Percentiles rank a stretch among this genome's conserved stretches.
phyloP scores from a whole-genome alignment of 2,797 vertebrate species.

The Threskiornis aethiopicus region DNA sequence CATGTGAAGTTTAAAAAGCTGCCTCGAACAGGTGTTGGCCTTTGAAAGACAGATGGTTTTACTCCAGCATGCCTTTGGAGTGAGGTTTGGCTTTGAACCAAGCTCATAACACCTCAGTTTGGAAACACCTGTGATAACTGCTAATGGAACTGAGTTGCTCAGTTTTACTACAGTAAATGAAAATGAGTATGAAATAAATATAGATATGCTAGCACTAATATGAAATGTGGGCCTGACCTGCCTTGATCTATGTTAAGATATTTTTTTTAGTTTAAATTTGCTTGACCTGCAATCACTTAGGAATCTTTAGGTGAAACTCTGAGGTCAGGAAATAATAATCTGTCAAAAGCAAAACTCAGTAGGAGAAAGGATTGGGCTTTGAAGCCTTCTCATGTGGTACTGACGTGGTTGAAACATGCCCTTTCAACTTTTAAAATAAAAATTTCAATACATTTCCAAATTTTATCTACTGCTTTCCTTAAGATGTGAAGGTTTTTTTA shows the following conservation, averaged over 20 bases:
- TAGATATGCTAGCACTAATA: not conserved
- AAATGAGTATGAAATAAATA: not conserved
- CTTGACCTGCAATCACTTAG: not conserved
- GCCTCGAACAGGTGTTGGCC: not conserved
- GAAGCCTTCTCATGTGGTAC: not conserved
- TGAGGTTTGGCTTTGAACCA: constrained; percentile 24
- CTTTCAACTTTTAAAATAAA: constrained; percentile 15
- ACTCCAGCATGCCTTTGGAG: not conserved
- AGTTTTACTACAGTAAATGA: not conserved
- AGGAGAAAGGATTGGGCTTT: not conserved
- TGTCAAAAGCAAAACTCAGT: not conserved
- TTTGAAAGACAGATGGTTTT: constrained; percentile 22
- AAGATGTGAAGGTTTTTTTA: not conserved
- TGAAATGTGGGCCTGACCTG: not conserved
- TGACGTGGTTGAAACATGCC: not conserved
- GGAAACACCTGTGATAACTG: constrained; percentile 15
- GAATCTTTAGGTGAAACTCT: not conserved
- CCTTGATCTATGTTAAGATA: not conserved
- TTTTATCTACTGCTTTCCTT: not conserved
- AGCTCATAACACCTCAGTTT: not conserved
- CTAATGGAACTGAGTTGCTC: not conserved
- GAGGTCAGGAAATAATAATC: constrained; percentile 8
- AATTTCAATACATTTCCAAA: not conserved
- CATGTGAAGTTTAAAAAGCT: not conserved
- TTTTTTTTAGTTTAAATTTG: not conserved